Evolutionary conservation across 2,113 vertebrate genomes (phyloP).

Genomic region (Cettia cetti): DNA sequence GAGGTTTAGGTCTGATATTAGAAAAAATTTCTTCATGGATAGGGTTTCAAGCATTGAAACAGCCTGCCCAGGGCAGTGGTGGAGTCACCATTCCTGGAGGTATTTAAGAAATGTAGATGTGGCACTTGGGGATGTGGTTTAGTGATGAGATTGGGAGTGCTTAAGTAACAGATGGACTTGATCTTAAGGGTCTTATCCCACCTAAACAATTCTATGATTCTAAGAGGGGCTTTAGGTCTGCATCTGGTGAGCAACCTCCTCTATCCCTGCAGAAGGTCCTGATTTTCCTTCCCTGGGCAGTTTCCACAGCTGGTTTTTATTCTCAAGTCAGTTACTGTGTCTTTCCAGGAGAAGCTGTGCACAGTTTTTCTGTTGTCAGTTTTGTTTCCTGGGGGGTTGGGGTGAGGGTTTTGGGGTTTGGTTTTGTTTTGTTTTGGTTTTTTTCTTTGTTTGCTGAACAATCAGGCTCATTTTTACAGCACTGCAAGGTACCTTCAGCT

Average conservation of each 20-base stretch:
- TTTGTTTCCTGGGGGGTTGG: neutral
- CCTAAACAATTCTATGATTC: neutral
- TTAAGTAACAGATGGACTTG: neutral
- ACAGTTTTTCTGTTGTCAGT: neutral
- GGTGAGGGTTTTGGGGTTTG: fast-evolving
- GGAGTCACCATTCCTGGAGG: neutral
- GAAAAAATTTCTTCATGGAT: neutral
- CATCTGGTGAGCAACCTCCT: neutral
- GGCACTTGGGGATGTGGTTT: neutral
- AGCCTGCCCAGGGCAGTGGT: neutral
- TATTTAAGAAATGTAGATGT: neutral
- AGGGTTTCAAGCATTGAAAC: neutral
- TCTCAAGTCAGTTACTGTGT: neutral
- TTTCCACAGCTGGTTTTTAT: neutral
- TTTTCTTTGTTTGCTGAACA: neutral
- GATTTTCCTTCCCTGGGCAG: neutral
- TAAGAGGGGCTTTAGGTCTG: neutral
- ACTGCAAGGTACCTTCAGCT: neutral
- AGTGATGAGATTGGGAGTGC: neutral
- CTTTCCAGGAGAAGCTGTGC: neutral
- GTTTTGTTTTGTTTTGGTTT: too few relatives aligned
- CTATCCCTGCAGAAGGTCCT: neutral
- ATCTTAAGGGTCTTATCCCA: neutral
- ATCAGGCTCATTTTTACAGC: neutral
- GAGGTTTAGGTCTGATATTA: neutral